Evolutionary conservation across 2,113 vertebrate genomes (phyloP).

Genomic region (Pseudopipra pipra): DNA sequence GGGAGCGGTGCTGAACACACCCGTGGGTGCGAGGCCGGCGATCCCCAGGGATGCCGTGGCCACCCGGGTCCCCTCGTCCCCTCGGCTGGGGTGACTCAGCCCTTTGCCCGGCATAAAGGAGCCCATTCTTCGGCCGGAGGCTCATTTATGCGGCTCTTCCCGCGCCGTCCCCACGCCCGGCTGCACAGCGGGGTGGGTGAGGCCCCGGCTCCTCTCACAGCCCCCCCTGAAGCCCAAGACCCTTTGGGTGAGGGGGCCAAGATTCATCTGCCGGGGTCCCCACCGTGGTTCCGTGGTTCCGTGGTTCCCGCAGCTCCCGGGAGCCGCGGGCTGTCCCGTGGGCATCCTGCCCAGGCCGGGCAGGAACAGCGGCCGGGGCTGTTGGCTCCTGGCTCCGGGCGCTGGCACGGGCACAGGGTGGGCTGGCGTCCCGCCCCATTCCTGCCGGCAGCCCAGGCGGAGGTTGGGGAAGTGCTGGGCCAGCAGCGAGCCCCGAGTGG

Average conservation of each 20-base stretch:
- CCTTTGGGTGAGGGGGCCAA: neutral
- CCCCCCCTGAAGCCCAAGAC: neutral
- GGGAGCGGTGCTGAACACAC: neutral
- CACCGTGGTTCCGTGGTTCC: rapidly evolving
- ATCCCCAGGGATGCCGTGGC: neutral
- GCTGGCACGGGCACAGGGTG: neutral
- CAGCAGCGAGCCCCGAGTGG: neutral
- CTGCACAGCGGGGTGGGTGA: neutral
- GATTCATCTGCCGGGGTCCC: rapidly evolving
- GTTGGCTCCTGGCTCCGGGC: neutral
- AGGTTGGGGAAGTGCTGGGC: neutral
- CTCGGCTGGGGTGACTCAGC: neutral
- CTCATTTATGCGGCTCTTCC: neutral
- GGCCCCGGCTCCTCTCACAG: neutral
- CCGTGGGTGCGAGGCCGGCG: neutral
- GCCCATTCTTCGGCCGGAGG: neutral
- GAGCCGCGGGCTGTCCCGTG: rapidly evolving
- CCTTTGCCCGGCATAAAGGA: neutral
- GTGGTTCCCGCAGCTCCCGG: neutral
- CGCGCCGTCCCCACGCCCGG: neutral
- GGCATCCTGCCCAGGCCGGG: neutral
- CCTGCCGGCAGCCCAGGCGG: neutral
- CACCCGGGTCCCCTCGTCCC: neutral
- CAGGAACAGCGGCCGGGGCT: neutral
- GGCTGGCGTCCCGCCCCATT: neutral